phyloP scores from a whole-genome alignment of 1,140 invertebrate genomes.

The Leucophenga varia region DNA sequence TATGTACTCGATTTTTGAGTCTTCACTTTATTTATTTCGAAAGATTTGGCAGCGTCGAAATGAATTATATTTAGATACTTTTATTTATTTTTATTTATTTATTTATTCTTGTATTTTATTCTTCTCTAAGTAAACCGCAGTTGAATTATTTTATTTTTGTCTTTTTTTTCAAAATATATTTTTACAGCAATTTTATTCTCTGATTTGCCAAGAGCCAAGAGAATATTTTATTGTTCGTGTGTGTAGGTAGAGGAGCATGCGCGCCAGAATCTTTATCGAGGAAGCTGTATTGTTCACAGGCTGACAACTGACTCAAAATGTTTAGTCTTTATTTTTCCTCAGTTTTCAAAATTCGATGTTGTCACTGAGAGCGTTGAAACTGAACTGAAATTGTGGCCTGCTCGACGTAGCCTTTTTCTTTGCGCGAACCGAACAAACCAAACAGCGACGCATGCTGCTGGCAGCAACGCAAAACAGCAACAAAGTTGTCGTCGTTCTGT shows the following conservation, averaged over 20 bases:
- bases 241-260: too few relatives aligned
- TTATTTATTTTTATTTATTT: background rate
- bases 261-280: too few relatives aligned
- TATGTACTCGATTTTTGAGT: background rate
- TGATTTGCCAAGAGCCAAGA: too few relatives aligned
- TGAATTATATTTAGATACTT: background rate
- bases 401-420: constrained; percentile 39
- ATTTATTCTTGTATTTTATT: background rate
- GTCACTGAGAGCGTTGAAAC: constrained; percentile 43
- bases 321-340: too few relatives aligned
- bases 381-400: constrained; percentile 43
- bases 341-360: too few relatives aligned
- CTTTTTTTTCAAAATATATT: background rate
- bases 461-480: background rate
- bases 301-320: too few relatives aligned
- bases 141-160: background rate
- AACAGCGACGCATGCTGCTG: too few relatives aligned
- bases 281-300: too few relatives aligned
- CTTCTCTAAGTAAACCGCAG: background rate
- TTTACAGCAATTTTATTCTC: too few relatives aligned
- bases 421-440: too few relatives aligned
- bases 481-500: constrained; percentile 5
- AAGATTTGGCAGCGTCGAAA: background rate
- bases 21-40: background rate
- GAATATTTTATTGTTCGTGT: too few relatives aligned